Conservation (phyloP, 2,797 vertebrate species). For the Discoglossus pictus region DNA sequence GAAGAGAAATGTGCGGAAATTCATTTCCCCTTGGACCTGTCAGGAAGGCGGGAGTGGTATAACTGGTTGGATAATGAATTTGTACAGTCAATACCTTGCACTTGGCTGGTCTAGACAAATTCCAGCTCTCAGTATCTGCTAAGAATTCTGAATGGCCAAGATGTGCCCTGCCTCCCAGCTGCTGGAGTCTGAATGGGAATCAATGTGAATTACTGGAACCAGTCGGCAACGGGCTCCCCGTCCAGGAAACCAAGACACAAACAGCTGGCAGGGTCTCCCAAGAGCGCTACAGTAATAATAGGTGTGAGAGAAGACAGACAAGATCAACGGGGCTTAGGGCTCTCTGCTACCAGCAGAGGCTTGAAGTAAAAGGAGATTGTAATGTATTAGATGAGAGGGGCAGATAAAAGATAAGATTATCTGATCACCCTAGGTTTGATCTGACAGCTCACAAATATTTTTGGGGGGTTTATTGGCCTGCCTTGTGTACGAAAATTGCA, state of each 20-base stretch:
- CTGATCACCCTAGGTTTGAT: too few relatives aligned
- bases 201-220: constrained; percentile 41
- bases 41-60: background rate
- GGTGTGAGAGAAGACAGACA: background rate
- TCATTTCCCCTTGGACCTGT: too few relatives aligned
- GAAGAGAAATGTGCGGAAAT: background rate
- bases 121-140: constrained; percentile 11
- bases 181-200: constrained; percentile 29
- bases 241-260: constrained; percentile 27
- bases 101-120: constrained; percentile 18
- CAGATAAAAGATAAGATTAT: too few relatives aligned
- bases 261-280: constrained; percentile 17
- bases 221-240: constrained; percentile 18
- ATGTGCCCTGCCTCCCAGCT: background rate
- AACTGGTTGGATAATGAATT: constrained; percentile 1
- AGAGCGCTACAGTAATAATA: constrained; percentile 8
- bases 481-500: too few relatives aligned
- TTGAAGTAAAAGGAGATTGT: too few relatives aligned
- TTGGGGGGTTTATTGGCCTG: too few relatives aligned
- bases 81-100: background rate
- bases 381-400: too few relatives aligned
- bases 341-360: background rate
- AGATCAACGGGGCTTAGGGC: constrained; percentile 8
- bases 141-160: constrained; percentile 17
- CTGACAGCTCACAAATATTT: too few relatives aligned